Base-by-base conservation (phyloP, 2,797 vertebrate species). In the Channallabes apus region DNA sequence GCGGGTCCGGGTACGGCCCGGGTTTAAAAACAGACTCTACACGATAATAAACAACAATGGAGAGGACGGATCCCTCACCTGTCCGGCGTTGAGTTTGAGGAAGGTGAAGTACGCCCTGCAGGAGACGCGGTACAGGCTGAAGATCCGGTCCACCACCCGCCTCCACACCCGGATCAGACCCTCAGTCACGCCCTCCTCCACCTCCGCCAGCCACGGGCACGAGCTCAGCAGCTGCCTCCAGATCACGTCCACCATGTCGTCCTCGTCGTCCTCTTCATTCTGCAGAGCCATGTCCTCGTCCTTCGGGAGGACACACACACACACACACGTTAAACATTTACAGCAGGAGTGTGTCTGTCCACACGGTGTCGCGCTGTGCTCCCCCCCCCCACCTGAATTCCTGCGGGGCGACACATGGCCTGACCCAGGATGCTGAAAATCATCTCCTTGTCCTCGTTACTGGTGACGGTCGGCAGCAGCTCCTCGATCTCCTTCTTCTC, bases 101-200 rank as follows among this genome's bases (percentile, higher is more conserved):
- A 99, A 99, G 86, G 97, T 99, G 87, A 99, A 99, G 84, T 99
- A 99, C 17, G 98, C 98, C 17, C 96, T 96, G 92, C 98, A 99
- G 75, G 98, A 98, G 56, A 99, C 93, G 56, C 97, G 96, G 91
- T 99, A 99, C 0, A 99, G 95, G 88, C 97, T 98, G 90, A 99
- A 99, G 91, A 99, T 99, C 64, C 98, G 95, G 87, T 98, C 97
- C 59, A 98, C 97, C 38, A 99, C 97, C 83, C 95, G 96, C 84
- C 97, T 95, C 98, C 98, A 99, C 75, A 99, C 97, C 87, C 94
- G 93, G 90, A 99, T 98, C 86, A 99, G 95, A 20, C 98, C 97
- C 46, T 99, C 97, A 0, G 96, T 96, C 64, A 97, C 96, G 4
- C 90, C 90, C 88, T 98, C 97, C 88, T 96, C 96, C 0, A 96